Conservation (phyloP, 1,140 invertebrate genomes). For the Galleria mellonella region DNA sequence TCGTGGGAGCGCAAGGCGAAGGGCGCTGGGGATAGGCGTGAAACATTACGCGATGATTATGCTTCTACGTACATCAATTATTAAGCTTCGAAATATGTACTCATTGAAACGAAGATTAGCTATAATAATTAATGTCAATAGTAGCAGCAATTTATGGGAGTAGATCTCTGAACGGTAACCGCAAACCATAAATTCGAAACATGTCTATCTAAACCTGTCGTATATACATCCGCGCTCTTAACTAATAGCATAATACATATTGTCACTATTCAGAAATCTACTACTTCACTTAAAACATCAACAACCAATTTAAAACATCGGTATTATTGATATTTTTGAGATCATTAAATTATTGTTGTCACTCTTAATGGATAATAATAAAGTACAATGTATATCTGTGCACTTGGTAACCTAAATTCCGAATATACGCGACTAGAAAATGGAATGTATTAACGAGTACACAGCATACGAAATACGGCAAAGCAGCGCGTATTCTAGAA, state of each 20-base stretch:
- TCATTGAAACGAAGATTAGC: slow-evolving; percentile 4
- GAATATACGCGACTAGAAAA: not conserved
- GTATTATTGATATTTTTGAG: slow-evolving; percentile 17
- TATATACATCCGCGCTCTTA: slow-evolving; percentile 12
- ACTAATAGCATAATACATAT: slow-evolving; percentile 12
- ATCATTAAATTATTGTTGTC: too few species aligned
- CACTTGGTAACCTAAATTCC: slow-evolving; percentile 22
- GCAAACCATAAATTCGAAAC: slow-evolving; percentile 11
- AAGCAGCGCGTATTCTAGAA: slow-evolving; percentile 20
- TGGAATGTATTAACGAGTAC: not conserved
- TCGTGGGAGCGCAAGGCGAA: slow-evolving; percentile 59
- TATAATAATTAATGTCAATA: slow-evolving; percentile 1
- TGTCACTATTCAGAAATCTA: slow-evolving; percentile 26
- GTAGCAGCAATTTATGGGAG: slow-evolving; percentile 7
- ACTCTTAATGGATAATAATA: too few species aligned
- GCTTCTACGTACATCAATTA: slow-evolving; percentile 19
- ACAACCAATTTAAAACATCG: slow-evolving; percentile 10
- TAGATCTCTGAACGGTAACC: slow-evolving; percentile 32
- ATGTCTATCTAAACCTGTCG: slow-evolving; percentile 9
- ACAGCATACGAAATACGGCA: slow-evolving; percentile 8
- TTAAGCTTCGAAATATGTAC: not conserved
- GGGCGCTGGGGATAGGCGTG: slow-evolving; percentile 52
- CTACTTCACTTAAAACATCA: slow-evolving; percentile 29
- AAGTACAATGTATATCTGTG: slow-evolving; percentile 15
- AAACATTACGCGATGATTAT: slow-evolving; percentile 26